Evolutionary conservation across 1,140 invertebrate species (phyloP), one percentile per base, ranked within the genome.

Genomic region (Matsumurasca onukii): DNA sequence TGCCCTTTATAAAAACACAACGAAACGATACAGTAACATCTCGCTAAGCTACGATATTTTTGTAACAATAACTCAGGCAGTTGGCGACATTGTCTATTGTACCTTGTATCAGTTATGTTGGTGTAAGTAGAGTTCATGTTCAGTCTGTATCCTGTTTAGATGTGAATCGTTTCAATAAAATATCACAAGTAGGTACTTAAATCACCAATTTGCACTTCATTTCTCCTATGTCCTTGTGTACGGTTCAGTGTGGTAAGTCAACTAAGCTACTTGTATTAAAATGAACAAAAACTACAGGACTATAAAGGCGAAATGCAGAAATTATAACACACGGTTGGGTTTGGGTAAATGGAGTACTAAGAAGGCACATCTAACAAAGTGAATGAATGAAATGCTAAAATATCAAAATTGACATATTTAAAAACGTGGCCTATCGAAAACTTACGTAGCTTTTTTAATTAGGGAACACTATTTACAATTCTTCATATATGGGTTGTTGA

Each of bases 81-180:
- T 25, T 27, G 3, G 55, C 55, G 9, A 25, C 55, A 29, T 1
- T 59, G 25, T 9, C 55, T 39, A 3, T 9, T 59, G 25, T 5
- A 59, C 49, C n/a, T 51, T 51, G 55, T 59, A 59, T 27, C 55
- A 59, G 55, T 59, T 59, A 27, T 59, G 55, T 59, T 59, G 55
- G 55, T 59, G 55, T 59, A 59, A 59, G 55, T 59, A 59, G 55
- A 59, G 55, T 59, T 29, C 55, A 59, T 59, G 55, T 59, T 59
- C 55, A 59, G 55, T 59, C 55, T 59, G 55, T 59, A 59, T 59
- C 55, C 55, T n/a, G 55, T 59, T 59, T 59, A 59, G 55, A 59
- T 59, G 55, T 59, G 55, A 59, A 59, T 12, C 55, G 30, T 59
- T 59, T 59, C 55, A 59, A 59, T 59, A 59, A 59, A 59, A 27